Evolutionary conservation across 1,140 invertebrate species (phyloP).

Genomic region (Bombus sibiricus): DNA sequence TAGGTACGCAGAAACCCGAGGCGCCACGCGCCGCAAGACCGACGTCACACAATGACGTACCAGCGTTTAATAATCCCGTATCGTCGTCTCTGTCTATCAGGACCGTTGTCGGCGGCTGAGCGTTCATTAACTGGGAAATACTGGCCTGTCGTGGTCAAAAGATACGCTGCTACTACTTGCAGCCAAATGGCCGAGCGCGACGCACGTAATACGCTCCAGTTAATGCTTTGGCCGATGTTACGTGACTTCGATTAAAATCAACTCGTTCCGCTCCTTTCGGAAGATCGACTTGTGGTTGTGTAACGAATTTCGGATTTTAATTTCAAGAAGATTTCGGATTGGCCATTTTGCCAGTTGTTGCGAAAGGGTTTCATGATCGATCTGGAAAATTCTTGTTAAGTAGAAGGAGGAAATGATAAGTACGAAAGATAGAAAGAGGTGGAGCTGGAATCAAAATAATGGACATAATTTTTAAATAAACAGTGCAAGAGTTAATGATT

Average conservation of each 20-base stretch:
- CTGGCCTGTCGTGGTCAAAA: conserved; percentile 38
- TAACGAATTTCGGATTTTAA: neutral
- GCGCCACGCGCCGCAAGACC: conserved; percentile 41
- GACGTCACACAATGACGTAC: conserved; percentile 57
- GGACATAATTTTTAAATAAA: no score
- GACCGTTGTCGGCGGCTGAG: conserved; percentile 8
- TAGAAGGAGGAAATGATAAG: no score
- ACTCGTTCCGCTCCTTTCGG: neutral
- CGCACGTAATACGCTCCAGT: conserved; percentile 6
- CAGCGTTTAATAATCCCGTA: conserved; percentile 69
- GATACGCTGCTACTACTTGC: conserved; percentile 30
- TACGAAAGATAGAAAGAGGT: no score
- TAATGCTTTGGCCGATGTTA: neutral
- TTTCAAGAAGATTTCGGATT: no score
- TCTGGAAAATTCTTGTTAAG: no score
- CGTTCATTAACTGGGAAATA: conserved; percentile 55
- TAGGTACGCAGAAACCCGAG: conserved; percentile 24
- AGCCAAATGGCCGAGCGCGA: neutral
- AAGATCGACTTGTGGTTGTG: neutral
- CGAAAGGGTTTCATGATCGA: no score
- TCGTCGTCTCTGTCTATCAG: conserved; percentile 49
- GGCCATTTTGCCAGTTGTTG: no score
- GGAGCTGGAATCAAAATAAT: no score
- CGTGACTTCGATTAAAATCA: neutral
- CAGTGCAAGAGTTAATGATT: no score